A percentile compares a stretch with the other conserved stretches of the same genome.
These are phyloP conservation scores for Gallinago undulata DNA, from an alignment of 2,113 vertebrate species.

Conservation along the genomic window DNA sequence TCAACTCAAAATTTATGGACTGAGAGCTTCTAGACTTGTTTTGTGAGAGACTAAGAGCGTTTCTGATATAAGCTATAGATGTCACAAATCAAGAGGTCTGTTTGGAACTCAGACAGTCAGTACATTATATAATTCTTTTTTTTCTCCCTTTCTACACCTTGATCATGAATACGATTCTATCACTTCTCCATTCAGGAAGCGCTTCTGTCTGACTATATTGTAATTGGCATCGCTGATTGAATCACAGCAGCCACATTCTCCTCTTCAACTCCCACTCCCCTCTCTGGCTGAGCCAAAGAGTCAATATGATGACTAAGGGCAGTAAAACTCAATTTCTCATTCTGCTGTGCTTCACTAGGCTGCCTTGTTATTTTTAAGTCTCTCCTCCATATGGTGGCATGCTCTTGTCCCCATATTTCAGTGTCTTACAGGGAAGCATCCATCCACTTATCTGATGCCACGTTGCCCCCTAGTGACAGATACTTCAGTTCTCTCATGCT, in stretches of 20 bases:
- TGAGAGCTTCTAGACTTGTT: not conserved
- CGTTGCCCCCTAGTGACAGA: constrained; percentile 31
- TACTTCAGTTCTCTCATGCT: not conserved
- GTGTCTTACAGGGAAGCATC: not conserved
- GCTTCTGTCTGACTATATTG: not conserved
- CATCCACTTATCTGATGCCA: not conserved
- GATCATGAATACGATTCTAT: not conserved
- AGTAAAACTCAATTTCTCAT: constrained; percentile 22
- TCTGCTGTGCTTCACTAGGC: not conserved
- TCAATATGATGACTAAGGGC: constrained; percentile 5
- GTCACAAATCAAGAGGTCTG: not conserved
- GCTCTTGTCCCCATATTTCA: not conserved
- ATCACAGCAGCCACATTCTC: not conserved
- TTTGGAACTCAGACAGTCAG: not conserved
- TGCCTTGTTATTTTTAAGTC: constrained; percentile 23
- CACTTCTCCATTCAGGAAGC: not conserved
- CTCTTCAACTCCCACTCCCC: not conserved
- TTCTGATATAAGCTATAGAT: not conserved
- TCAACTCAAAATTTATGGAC: not conserved
- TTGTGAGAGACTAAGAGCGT: not conserved
- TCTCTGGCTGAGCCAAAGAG: not conserved
- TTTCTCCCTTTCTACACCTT: not conserved
- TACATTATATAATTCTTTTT: not conserved
- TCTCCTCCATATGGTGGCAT: not conserved
- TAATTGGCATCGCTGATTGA: not conserved